A percentile compares a stretch with the other conserved stretches of the same genome.
Conservation (phyloP, 2,797 vertebrate genomes). For the Pseudotriccus pelzelni region DNA sequence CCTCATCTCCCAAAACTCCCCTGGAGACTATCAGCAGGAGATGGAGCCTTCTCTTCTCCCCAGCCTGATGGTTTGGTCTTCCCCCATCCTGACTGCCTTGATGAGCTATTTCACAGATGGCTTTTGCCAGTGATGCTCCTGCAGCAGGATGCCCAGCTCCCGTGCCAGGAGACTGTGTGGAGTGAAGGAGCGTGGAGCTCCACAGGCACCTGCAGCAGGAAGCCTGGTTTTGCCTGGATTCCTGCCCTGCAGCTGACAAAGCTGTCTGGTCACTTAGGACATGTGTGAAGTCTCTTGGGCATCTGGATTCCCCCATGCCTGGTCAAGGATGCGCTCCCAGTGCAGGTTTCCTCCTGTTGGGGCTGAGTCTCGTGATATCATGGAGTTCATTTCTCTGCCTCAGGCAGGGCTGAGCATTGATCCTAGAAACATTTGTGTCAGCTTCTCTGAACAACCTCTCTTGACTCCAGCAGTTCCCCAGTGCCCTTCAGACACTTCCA, state of each 20-base stretch:
- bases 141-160: background rate
- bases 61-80: background rate
- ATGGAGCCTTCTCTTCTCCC: background rate
- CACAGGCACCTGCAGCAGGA: rapidly evolving
- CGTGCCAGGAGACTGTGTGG: background rate
- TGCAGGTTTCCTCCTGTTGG: background rate
- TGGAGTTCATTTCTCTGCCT: rapidly evolving
- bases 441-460: background rate
- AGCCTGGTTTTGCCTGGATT: background rate
- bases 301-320: background rate
- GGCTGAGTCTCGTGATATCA: background rate
- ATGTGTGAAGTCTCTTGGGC: background rate
- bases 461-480: background rate
- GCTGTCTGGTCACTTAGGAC: background rate
- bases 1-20: background rate
- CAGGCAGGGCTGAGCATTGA: background rate
- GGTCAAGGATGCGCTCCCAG: background rate
- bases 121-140: background rate
- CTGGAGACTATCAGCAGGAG: background rate
- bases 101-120: background rate
- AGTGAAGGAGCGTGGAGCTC: background rate
- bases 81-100: background rate
- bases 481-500: background rate
- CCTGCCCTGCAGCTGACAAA: background rate
- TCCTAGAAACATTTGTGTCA: background rate